Percentiles rank a stretch among this genome's conserved stretches.
Evolutionary conservation across 2,113 vertebrate species (phyloP).

Genomic region (Callocephalon fimbriatum): DNA sequence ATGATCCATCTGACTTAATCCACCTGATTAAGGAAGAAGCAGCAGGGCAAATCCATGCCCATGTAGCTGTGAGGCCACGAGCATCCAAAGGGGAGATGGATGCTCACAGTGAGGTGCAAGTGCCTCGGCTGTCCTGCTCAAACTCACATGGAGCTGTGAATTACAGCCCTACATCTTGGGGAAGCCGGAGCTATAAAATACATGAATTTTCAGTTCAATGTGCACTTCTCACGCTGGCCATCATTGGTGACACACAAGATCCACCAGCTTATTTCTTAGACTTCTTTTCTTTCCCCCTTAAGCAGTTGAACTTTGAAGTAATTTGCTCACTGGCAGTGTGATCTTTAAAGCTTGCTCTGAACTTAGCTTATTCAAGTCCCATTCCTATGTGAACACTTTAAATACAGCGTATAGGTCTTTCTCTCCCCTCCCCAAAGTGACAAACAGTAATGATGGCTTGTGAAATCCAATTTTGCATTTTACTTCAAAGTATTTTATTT

Average conservation of each 20-base stretch:
- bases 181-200: background rate
- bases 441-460: background rate
- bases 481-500: slow-evolving; percentile 36
- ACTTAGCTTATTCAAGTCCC: background rate
- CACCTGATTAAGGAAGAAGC: background rate
- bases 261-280: background rate
- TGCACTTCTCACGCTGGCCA: background rate
- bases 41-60: background rate
- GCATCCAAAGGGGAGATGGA: background rate
- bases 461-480: slow-evolving; percentile 40
- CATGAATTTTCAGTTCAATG: background rate
- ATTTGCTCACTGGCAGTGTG: background rate
- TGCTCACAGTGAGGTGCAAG: background rate
- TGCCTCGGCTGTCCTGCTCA: background rate
- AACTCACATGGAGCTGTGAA: background rate
- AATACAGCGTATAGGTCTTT: background rate
- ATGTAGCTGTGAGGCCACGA: accelerated
- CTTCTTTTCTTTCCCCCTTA: background rate
- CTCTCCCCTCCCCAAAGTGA: background rate
- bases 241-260: background rate
- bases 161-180: background rate
- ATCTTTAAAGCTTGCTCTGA: background rate
- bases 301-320: background rate
- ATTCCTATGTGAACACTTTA: background rate
- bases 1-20: background rate